Conservation (phyloP, 1,140 invertebrate genomes). For the Aphidius ervi region DNA sequence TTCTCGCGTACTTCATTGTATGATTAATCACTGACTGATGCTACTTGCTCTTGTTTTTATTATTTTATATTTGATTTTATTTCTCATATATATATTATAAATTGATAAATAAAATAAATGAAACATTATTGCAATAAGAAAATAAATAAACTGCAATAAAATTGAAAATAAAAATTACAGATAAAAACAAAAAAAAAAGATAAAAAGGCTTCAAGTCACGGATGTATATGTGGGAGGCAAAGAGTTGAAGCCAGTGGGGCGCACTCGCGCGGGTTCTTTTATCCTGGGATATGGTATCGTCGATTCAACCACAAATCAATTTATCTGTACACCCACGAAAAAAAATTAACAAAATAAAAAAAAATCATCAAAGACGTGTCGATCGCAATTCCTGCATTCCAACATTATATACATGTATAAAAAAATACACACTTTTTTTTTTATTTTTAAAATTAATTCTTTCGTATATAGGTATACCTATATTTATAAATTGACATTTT, state of each 20-base stretch:
- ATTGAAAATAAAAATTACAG: neutral
- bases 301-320: slow-evolving; percentile 32
- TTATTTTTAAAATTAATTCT: too few species aligned
- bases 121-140: neutral
- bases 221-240: slow-evolving; percentile 10
- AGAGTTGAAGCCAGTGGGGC: slow-evolving; percentile 13
- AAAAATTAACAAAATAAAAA: slow-evolving; percentile 17
- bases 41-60: too few species aligned
- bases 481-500: too few species aligned
- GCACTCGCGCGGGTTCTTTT: slow-evolving; percentile 13
- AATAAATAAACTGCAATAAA: slow-evolving; percentile 7
- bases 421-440: too few species aligned
- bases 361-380: slow-evolving; percentile 7
- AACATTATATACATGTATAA: too few species aligned
- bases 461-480: too few species aligned
- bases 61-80: slow-evolving; percentile 17
- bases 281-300: slow-evolving; percentile 16
- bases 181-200: slow-evolving; percentile 9
- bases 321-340: slow-evolving; percentile 30
- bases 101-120: neutral
- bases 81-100: slow-evolving; percentile 15
- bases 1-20: slow-evolving; percentile 14
- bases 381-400: slow-evolving; percentile 5
- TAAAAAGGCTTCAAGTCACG: slow-evolving; percentile 11
- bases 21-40: slow-evolving; percentile 28